These are phyloP conservation scores for Corbicula japonica DNA, from an alignment of 2,888 invertebrate genomes.

Conservation along the genomic window DNA sequence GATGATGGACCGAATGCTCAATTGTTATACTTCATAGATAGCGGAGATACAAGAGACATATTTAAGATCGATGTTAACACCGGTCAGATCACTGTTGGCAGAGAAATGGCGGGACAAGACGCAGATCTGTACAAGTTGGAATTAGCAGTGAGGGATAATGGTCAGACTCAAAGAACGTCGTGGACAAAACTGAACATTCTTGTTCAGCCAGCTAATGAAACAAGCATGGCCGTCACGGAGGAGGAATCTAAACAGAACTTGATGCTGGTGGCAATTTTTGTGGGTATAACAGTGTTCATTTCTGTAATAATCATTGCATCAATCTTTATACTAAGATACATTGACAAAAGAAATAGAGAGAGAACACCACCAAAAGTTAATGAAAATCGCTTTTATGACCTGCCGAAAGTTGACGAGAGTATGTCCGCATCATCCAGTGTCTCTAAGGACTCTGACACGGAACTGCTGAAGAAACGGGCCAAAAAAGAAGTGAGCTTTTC, in stretches of 20 bases:
- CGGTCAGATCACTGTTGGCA: conserved; percentile 85
- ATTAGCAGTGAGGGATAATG: conserved; percentile 79
- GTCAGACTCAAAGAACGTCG: conserved; percentile 69
- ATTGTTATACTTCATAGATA: conserved; percentile 97
- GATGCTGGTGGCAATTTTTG: conserved; percentile 76
- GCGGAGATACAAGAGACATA: conserved; percentile 86
- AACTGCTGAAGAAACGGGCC: conserved; percentile 73
- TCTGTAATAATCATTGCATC: conserved; percentile 76
- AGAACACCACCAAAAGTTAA: conserved; percentile 54
- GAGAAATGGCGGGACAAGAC: conserved; percentile 71
- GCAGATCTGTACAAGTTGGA: conserved; percentile 73
- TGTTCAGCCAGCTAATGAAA: conserved; percentile 73
- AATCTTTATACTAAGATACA: conserved; percentile 75
- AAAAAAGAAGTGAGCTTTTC: conserved; percentile 83
- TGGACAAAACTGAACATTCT: conserved; percentile 69
- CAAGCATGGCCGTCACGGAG: conserved; percentile 51
- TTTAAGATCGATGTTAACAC: conserved; percentile 86
- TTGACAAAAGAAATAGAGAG: conserved; percentile 67
- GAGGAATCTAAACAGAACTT: conserved; percentile 73
- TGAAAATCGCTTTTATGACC: conserved; percentile 63
- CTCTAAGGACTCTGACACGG: conserved; percentile 70
- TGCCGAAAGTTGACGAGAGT: conserved; percentile 64
- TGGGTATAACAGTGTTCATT: conserved; percentile 75
- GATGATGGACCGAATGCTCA: conserved; percentile 97
- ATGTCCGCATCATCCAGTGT: conserved; percentile 66